Evolutionary conservation across 2,797 vertebrate genomes (phyloP).

Genomic region (Crenuchus spilurus): DNA sequence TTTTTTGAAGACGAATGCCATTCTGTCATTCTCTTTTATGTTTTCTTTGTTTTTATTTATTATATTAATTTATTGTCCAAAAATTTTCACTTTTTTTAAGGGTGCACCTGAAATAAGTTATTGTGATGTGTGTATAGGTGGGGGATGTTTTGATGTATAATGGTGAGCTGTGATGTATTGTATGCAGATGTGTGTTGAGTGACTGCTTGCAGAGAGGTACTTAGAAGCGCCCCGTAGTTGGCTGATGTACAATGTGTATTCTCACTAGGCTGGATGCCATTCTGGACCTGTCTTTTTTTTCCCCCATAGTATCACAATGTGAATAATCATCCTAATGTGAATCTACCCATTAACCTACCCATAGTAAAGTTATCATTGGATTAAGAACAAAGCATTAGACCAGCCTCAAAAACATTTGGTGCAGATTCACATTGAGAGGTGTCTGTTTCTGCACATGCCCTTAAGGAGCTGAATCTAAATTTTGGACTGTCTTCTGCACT

Average conservation of each 20-base stretch:
- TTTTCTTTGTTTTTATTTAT: conserved; percentile 68
- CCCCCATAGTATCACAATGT: neutral
- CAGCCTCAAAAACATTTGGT: too few species aligned
- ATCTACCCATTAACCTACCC: too few species aligned
- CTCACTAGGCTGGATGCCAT: neutral
- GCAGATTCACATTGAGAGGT: too few species aligned
- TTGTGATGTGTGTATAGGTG: neutral
- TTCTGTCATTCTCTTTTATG: conserved; percentile 64
- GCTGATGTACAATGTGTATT: conserved; percentile 17
- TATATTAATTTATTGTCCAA: conserved; percentile 81
- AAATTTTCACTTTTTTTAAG: conserved; percentile 68
- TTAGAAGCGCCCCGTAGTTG: neutral
- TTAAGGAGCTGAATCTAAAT: neutral
- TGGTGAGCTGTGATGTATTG: conserved; percentile 40
- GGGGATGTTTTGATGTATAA: conserved; percentile 16
- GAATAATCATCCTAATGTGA: too few species aligned
- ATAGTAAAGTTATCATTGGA: neutral
- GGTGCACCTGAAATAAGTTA: conserved; percentile 37
- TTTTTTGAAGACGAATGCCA: conserved; percentile 57
- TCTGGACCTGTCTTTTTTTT: neutral
- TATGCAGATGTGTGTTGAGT: conserved; percentile 24
- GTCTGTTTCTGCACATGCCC: neutral
- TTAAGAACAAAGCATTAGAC: too few species aligned
- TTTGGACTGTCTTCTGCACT: neutral
- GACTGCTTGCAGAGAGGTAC: conserved; percentile 23